Evolutionary conservation across 2,888 invertebrate genomes (phyloP).

Genomic region (Lasioglossum pauxillum): DNA sequence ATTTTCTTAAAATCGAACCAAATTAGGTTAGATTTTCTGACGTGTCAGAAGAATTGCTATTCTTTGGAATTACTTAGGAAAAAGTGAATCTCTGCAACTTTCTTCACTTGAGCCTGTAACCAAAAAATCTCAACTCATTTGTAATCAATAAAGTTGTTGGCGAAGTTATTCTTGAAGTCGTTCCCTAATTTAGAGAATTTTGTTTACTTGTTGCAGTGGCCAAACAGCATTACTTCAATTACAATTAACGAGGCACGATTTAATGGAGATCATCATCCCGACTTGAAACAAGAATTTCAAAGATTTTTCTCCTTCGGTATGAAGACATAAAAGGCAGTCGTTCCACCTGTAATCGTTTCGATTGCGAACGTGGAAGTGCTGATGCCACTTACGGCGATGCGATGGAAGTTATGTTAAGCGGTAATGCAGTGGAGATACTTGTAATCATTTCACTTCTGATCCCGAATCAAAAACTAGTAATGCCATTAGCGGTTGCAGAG

Average conservation of each 20-base stretch:
- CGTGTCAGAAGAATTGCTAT: not conserved
- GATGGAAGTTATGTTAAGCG: constrained; percentile 15
- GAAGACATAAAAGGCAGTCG: constrained; percentile 2
- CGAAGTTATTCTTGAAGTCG: not conserved
- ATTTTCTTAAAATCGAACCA: not conserved
- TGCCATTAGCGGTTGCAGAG: not conserved
- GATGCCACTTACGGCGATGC: constrained; percentile 15
- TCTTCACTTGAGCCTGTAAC: no score
- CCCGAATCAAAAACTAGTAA: constrained; percentile 14
- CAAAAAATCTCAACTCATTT: not conserved
- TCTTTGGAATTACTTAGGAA: not conserved
- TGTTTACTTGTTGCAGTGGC: not conserved
- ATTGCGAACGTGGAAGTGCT: constrained; percentile 7
- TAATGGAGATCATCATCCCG: not conserved
- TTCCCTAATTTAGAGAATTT: not conserved
- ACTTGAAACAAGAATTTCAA: not conserved
- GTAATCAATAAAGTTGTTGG: not conserved
- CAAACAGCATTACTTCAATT: not conserved
- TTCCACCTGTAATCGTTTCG: constrained; percentile 14
- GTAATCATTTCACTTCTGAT: constrained; percentile 24
- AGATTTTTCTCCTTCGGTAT: not conserved
- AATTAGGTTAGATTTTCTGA: not conserved
- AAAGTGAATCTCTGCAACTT: not conserved
- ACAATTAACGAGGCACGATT: not conserved
- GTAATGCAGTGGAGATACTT: not conserved